These are phyloP conservation scores for Serranus cabrilla DNA, from an alignment of 2,797 vertebrate genomes.

Conservation along the genomic window DNA sequence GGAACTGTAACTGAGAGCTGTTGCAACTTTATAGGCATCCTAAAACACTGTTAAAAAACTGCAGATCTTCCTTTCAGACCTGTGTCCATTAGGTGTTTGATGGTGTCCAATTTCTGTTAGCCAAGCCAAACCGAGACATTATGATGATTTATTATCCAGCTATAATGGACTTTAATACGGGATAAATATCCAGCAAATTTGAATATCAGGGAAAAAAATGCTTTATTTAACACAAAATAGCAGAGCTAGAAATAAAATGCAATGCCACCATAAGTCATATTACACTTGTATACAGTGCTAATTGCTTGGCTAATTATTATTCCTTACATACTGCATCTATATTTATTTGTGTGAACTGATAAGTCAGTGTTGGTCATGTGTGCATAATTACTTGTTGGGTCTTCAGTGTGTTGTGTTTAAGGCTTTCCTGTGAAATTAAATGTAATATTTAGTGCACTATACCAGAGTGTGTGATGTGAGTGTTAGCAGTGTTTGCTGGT, in stretches of 20 bases:
- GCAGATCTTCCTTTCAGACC: constrained; percentile 32
- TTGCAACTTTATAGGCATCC: constrained; percentile 57
- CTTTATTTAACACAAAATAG: constrained; percentile 8
- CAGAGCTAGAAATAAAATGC: neutral
- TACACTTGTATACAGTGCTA: neutral
- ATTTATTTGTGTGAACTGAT: constrained; percentile 7
- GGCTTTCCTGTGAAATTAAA: constrained; percentile 18
- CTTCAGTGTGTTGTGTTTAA: constrained; percentile 7
- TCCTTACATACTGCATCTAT: neutral
- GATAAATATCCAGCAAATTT: constrained; percentile 18
- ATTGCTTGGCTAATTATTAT: constrained; percentile 1
- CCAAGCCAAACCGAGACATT: constrained; percentile 29
- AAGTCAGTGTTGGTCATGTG: neutral
- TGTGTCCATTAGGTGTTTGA: constrained; percentile 56
- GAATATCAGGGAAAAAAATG: constrained; percentile 23
- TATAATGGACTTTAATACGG: constrained; percentile 41
- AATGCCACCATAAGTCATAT: neutral
- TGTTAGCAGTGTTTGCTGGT: neutral
- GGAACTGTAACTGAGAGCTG: constrained; percentile 54
- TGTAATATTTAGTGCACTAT: constrained; percentile 1
- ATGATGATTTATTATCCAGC: constrained; percentile 56
- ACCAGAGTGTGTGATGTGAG: neutral
- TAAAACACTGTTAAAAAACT: constrained; percentile 53
- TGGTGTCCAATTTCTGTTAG: constrained; percentile 51
- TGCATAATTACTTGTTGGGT: neutral